Base-by-base conservation (phyloP, 2,113 vertebrate genomes). In the Passer domesticus region DNA sequence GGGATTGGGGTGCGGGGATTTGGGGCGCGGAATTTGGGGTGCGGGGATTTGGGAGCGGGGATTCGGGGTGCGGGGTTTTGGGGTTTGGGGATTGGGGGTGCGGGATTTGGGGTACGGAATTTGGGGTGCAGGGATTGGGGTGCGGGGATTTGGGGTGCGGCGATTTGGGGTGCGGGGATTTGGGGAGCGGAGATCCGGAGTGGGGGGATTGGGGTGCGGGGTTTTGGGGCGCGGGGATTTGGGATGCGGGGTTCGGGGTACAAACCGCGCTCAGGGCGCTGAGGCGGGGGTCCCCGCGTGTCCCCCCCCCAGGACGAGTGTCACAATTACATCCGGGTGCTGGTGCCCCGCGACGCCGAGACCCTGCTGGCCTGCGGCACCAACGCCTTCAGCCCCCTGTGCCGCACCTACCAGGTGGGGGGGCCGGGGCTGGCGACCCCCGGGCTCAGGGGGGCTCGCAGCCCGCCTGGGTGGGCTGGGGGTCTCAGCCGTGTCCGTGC, bases 311-410 rank as follows among this genome's bases (percentile, higher is more conserved):
- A 99, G 99, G 99, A 99, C 7, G 99, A 99, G 95, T 99, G 99
- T 93, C 99, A 99, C 98, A 99, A 99, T 97, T 99, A 99, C 93
- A 99, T 99, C 91, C 98, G 99, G 66, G 99, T 99, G n/a, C 98
- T 99, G 67, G 98, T 99, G 50, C 98, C 98, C 7, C 98, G 98
- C 39, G 98, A 99, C 22, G 98, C 99, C 49, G 98, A 98, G 95
- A 99, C 97, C 4, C 98, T 99, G 33, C 98, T 99, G 30, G 99
- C 98, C 58, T 99, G 99, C 15, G 99, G 99, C 62, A 99, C 99
- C 28, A 99, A 99, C 37, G 99, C 98, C 56, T 99, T 99, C 98
- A 99, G 99, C 97, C 99, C 99, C 8, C 97, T 98, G 97, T 99
- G 99, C 97, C 98, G 99, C n/a, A 99, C 97, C 95, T 99, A 99